Evolutionary conservation across 2,113 vertebrate genomes (phyloP), one percentile per base, ranked within the genome.

Genomic region (Bos taurus): DNA sequence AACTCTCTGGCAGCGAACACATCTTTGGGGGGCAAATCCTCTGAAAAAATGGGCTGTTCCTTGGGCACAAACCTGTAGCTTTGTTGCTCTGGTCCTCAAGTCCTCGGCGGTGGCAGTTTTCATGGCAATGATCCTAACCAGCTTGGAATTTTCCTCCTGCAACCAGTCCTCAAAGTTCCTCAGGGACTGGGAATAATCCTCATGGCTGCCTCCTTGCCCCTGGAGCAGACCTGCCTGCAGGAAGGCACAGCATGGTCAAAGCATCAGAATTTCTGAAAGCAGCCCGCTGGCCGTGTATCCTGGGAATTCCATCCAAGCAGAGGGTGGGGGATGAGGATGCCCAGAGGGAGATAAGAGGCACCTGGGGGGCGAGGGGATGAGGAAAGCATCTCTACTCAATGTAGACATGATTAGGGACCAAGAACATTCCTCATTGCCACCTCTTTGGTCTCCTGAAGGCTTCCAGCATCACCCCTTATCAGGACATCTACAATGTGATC

Each of bases 111-210:
- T 98, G 33, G 97, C 81, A 15, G 87, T 78, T 64, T 89, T 98
- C 80, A 14, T 85, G 33, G 94, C 94, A 46, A 98, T 97, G 92
- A 99, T 96, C 96, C 96, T 97, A 26, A 98, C 98, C 81, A 99
- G 98, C 96, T 99, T 98, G 2, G 93, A 43, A 4, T 99, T 99
- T 97, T 99, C 99, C 88, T 36, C 98, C 97, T 89, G 97, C 50
- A 99, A 96, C 99, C 99, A 99, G 26, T 97, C 98, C 97, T 99
- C 98, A 88, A 99, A 99, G 97, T 98, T 87, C 0, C 62, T 94
- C 82, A 98, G 97, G 46, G 98, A 98, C 54, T 93, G 97, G 74
- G 97, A 15, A 60, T 94, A 71, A 40, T 94, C 97, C 5, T 95
- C 97, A 3, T 0, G 91, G 91, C 87, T 40, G 0, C 0, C 40